These are phyloP conservation scores for Jaculus jaculus DNA, from an alignment of 2,113 vertebrate genomes.

Conservation along the genomic window DNA sequence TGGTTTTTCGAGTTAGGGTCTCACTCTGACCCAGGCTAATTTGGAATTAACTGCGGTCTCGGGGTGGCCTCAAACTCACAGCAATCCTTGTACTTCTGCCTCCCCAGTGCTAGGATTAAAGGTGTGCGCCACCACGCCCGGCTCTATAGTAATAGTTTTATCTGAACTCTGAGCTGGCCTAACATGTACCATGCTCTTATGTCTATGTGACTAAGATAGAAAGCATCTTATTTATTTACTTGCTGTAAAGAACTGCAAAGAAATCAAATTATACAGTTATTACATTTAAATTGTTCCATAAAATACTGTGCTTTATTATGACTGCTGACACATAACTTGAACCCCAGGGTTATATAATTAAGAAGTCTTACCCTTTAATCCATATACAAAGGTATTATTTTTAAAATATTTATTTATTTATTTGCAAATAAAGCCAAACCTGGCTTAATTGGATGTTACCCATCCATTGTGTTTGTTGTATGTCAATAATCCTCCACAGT, in stretches of 20 bases:
- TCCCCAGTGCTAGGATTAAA: too few species aligned
- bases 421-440: too few species aligned
- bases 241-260: slow-evolving; percentile 46
- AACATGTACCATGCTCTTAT: slow-evolving; percentile 24
- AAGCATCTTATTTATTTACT: slow-evolving; percentile 50
- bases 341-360: slow-evolving; percentile 61
- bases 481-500: too few species aligned
- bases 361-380: slow-evolving; percentile 65
- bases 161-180: not conserved
- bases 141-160: slow-evolving; percentile 14
- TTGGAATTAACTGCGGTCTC: too few species aligned
- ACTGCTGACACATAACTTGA: slow-evolving; percentile 56
- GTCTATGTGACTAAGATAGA: slow-evolving; percentile 34
- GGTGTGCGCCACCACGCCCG: too few species aligned
- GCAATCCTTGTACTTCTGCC: too few species aligned
- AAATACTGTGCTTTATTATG: slow-evolving; percentile 39
- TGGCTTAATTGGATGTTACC: too few species aligned
- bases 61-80: too few species aligned
- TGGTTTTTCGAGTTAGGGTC: too few species aligned
- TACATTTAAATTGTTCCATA: slow-evolving; percentile 65
- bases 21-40: too few species aligned
- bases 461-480: too few species aligned
- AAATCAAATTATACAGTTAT: slow-evolving; percentile 43
- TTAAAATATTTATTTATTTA: too few species aligned
- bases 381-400: slow-evolving; percentile 58